Percentiles rank a stretch among this genome's conserved stretches.
These are phyloP conservation scores for Drosophila bipectinata DNA, from an alignment of 1,140 invertebrate species.

Conservation along the genomic window DNA sequence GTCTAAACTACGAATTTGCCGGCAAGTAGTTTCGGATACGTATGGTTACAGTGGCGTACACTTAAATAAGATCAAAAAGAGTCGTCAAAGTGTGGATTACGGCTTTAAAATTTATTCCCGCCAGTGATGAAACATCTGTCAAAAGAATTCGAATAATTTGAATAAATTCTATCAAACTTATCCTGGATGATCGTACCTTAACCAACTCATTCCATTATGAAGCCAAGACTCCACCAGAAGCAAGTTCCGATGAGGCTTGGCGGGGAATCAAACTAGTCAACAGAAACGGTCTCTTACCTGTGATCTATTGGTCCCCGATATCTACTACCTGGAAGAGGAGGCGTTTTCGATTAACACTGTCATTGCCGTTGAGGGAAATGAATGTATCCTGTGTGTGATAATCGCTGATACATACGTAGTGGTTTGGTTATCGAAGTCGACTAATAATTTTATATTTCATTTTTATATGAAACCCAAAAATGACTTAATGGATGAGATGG, in stretches of 20 bases:
- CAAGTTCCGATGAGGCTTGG: neutral
- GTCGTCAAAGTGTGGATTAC: neutral
- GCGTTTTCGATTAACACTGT: too few species aligned
- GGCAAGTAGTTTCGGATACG: constrained; percentile 36
- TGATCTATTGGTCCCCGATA: neutral
- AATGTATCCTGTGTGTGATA: neutral
- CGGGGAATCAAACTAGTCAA: neutral
- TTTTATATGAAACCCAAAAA: neutral
- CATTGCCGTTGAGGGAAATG: too few species aligned
- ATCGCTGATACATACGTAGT: neutral
- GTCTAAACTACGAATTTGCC: constrained; percentile 29
- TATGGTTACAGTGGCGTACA: constrained; percentile 13
- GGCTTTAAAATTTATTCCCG: neutral
- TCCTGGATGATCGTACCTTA: too few species aligned
- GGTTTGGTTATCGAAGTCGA: neutral
- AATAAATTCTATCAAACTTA: too few species aligned
- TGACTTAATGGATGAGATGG: neutral
- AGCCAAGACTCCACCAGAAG: neutral
- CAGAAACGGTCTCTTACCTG: neutral
- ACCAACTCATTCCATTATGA: too few species aligned
- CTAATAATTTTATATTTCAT: neutral
- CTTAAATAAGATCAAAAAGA: neutral
- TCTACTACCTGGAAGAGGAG: neutral
- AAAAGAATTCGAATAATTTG: too few species aligned
- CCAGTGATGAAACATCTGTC: too few species aligned